phyloP scores from a whole-genome alignment of 2,888 invertebrate genomes.

The Drosophila nigricruria region DNA sequence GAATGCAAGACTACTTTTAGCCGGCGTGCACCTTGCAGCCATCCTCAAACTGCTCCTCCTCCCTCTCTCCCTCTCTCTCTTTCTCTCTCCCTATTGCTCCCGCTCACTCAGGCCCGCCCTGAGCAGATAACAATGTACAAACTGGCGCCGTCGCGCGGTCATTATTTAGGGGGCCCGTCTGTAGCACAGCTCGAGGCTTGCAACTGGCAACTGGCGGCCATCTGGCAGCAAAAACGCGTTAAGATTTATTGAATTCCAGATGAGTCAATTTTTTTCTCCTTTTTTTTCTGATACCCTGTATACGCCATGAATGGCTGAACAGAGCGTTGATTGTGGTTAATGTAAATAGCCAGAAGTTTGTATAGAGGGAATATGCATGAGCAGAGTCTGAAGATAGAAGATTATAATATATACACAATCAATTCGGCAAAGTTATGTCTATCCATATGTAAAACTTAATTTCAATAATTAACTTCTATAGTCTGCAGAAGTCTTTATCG shows the following conservation, averaged over 20 bases:
- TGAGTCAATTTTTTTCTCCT: constrained; percentile 64
- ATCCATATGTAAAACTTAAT: no score
- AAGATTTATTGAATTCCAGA: constrained; percentile 78
- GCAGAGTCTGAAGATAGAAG: neutral
- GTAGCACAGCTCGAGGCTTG: constrained; percentile 51
- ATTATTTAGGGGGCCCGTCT: constrained; percentile 69
- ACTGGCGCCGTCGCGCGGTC: constrained; percentile 69
- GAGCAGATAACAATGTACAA: constrained; percentile 77
- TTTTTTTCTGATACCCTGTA: constrained; percentile 25
- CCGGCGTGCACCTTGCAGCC: constrained; percentile 53
- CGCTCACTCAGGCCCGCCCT: constrained; percentile 12
- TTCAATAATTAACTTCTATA: no score
- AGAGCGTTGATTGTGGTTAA: neutral
- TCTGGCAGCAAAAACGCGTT: constrained; percentile 56
- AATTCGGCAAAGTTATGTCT: no score
- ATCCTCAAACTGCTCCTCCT: neutral
- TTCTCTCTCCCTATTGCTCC: no score
- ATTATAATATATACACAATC: no score
- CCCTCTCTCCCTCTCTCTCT: no score
- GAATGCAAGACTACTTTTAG: constrained; percentile 50
- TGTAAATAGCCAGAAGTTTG: neutral
- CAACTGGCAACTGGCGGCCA: constrained; percentile 54
- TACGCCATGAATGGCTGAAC: neutral
- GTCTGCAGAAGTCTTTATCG: no score
- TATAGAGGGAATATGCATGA: neutral